Evolutionary conservation across 2,888 invertebrate genomes (phyloP), one percentile per base, ranked within the genome.

Genomic region (Microctonus aethiopoides): DNA sequence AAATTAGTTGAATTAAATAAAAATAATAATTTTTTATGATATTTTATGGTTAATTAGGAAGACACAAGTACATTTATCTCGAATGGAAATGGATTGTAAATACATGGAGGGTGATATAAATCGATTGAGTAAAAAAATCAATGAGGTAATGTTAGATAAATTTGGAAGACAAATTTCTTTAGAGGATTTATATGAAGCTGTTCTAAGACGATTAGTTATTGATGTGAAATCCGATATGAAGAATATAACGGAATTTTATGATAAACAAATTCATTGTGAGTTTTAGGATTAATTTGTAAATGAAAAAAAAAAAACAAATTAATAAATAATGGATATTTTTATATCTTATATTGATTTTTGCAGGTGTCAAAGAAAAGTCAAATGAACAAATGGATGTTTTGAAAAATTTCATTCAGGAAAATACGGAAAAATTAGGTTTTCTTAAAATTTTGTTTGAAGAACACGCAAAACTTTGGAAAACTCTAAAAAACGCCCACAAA

Each of bases 31-130:
- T 10, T 26, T 51, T 65, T 0, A n/a, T 29, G 13, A 34, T 16
- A n/a, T 32, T 57, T 41, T 62, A 22, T 10, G 46, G 10, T 32
- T 34, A 16, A 2, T 11, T 76, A 93, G 92, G 80, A 88, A 91
- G 52, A 92, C 92, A 80, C 89, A 91, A 72, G 89, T 89, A 0
- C 93, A 94, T 81, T 82, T 93, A 68, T 89, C 90, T 64, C 90
- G 93, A 73, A 92, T 94, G 91, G 91, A 91, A 82, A 87, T 91
- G 0, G 94, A 94, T 81, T 88, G 92, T 13, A 89, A 89, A 57
- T 89, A 89, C 60, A 94, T 94, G 93, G 88, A 89, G 9, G 84
- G 85, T 0, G 88, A 89, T 67, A 91, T 92, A 0, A 86, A 87
- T 2, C 87, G 87, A 9, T 80, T 94, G 4, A 89, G 91, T 67